Conservation (phyloP, 2,113 vertebrate species). For the Xiphophorus maculatus region DNA sequence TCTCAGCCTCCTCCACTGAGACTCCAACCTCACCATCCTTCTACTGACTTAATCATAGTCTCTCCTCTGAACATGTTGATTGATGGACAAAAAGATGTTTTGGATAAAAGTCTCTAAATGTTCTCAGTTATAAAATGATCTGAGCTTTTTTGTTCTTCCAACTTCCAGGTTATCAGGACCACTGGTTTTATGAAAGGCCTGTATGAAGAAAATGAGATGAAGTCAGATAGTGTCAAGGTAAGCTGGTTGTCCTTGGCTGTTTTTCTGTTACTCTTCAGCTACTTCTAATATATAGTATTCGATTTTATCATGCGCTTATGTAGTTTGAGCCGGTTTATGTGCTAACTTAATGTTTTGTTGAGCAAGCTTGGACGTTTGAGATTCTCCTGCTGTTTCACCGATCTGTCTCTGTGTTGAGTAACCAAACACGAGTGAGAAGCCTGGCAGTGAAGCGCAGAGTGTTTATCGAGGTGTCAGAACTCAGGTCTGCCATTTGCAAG, state of each 20-base stretch:
- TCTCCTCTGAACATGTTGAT: too few species aligned
- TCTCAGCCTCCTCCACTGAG: too few species aligned
- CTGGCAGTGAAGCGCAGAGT: constrained; percentile 21
- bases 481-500: constrained; percentile 24
- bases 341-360: neutral
- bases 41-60: too few species aligned
- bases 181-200: constrained; percentile 97
- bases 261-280: neutral
- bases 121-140: neutral
- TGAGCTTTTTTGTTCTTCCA: neutral
- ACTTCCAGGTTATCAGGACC: constrained; percentile 87
- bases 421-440: constrained; percentile 45
- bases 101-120: neutral
- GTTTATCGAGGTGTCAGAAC: constrained; percentile 54
- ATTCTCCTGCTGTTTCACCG: constrained; percentile 1
- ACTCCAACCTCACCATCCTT: too few species aligned
- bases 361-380: neutral
- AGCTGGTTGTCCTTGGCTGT: constrained; percentile 10
- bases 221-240: constrained; percentile 96
- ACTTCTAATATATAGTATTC: neutral
- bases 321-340: neutral
- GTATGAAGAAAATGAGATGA: constrained; percentile 91
- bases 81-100: neutral
- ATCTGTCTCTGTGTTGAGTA: neutral
- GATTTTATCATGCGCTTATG: neutral